Evolutionary conservation across 1,140 invertebrate species (phyloP).

Genomic region (Melitaea cinxia): DNA sequence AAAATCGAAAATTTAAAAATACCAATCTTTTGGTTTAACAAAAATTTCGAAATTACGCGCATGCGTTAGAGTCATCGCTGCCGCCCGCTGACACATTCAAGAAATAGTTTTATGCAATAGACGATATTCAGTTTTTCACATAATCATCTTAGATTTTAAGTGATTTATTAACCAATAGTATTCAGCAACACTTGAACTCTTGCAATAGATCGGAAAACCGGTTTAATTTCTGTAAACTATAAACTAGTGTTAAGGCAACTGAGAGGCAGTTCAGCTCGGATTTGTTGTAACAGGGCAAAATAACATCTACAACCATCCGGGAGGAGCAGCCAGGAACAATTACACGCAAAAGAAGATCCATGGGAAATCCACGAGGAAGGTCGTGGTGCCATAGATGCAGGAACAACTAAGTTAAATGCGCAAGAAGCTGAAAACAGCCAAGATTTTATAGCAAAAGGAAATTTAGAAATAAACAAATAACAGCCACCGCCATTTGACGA

Average conservation of each 20-base stretch:
- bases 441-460: conserved; percentile 75
- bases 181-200: conserved; percentile 80
- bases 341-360: conserved; percentile 60
- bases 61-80: conserved; percentile 68
- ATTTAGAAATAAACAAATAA: conserved; percentile 74
- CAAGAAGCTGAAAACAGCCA: conserved; percentile 68
- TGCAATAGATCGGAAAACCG: conserved; percentile 64
- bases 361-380: conserved; percentile 54
- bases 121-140: conserved; percentile 75
- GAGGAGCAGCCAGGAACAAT: conserved; percentile 57
- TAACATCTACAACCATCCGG: conserved; percentile 76
- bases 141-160: conserved; percentile 78
- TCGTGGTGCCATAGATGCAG: conserved; percentile 64
- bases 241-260: conserved; percentile 78
- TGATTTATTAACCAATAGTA: conserved; percentile 75
- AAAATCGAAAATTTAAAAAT: conserved; percentile 66
- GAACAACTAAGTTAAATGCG: conserved; percentile 74
- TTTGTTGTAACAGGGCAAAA: conserved; percentile 72
- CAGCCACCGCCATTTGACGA: conserved; percentile 78
- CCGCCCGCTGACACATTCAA: conserved; percentile 77
- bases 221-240: conserved; percentile 74
- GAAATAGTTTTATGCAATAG: conserved; percentile 79
- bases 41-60: conserved; percentile 75
- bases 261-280: conserved; percentile 72
- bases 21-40: conserved; percentile 73